These are phyloP conservation scores for Haplochromis vanheusdeni DNA, from an alignment of 2,113 vertebrate genomes.

Conservation along the genomic window DNA sequence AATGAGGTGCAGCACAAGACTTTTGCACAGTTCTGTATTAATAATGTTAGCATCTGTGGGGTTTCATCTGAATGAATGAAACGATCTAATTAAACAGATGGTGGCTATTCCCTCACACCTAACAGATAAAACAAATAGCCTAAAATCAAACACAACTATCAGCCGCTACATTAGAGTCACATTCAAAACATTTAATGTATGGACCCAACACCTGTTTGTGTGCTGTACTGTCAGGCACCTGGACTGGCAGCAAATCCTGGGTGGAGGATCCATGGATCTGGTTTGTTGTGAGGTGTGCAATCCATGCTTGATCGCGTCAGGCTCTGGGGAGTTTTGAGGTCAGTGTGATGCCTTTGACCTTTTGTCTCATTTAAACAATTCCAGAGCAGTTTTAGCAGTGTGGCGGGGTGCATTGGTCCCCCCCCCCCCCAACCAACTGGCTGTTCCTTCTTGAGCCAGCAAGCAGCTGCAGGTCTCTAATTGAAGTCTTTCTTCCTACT, in stretches of 20 bases:
- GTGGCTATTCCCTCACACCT: background rate
- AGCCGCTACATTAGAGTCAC: accelerated
- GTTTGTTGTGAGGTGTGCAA: background rate
- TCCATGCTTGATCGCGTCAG: background rate
- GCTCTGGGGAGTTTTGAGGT: background rate
- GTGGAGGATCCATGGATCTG: background rate
- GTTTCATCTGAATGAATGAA: accelerated
- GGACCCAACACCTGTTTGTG: background rate
- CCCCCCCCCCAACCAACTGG: background rate
- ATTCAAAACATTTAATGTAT: background rate
- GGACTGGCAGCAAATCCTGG: background rate
- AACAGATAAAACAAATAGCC: background rate
- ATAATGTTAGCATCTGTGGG: background rate
- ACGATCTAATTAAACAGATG: background rate
- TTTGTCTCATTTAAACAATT: background rate
- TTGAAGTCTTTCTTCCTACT: background rate
- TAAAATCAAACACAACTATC: background rate
- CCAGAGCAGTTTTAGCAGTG: background rate
- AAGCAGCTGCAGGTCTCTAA: background rate
- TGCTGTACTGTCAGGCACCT: background rate
- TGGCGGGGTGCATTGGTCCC: accelerated
- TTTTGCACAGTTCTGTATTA: background rate
- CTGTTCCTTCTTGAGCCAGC: background rate
- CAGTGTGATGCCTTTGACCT: background rate
- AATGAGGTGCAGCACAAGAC: background rate